Percentiles rank a stretch among this genome's conserved stretches.
These are phyloP conservation scores for Eriocheir sinensis DNA, from an alignment of 1,140 invertebrate species.

Conservation along the genomic window DNA sequence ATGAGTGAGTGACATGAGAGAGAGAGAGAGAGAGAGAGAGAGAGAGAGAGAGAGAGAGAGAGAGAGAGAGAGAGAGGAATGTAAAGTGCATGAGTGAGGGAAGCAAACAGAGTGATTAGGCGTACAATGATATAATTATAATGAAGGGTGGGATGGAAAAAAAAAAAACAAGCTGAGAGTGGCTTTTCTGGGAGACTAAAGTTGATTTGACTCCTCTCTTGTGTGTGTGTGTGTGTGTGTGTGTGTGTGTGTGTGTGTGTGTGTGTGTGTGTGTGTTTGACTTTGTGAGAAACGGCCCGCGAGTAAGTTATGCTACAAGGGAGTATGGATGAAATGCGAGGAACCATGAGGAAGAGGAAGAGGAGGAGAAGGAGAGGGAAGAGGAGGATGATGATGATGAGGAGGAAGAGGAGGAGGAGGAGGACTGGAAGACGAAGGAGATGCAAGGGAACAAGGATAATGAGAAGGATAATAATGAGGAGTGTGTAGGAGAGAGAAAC, in stretches of 20 bases:
- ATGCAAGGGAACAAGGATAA: neutral
- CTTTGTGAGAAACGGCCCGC: neutral
- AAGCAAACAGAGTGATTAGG: no score
- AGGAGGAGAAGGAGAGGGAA: neutral
- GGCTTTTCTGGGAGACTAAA: no score
- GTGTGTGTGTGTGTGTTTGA: conserved; percentile 22
- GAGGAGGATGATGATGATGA: neutral
- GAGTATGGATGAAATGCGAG: conserved; percentile 1
- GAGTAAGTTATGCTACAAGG: neutral
- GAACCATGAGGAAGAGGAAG: neutral
- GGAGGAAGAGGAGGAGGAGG: neutral
- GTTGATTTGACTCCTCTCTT: no score
- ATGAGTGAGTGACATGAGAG: no score
- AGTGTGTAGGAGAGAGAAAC: neutral
- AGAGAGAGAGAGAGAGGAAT: neutral
- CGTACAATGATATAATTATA: no score
- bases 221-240: conserved; percentile 14
- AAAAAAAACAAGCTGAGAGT: no score
- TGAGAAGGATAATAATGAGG: neutral
- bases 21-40: no score
- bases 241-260: neutral
- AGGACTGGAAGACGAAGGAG: no score
- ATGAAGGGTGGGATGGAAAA: no score
- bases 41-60: neutral
- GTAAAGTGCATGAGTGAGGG: no score